These are phyloP conservation scores for Nerophis ophidion DNA, from an alignment of 2,113 vertebrate genomes.

Conservation along the genomic window DNA sequence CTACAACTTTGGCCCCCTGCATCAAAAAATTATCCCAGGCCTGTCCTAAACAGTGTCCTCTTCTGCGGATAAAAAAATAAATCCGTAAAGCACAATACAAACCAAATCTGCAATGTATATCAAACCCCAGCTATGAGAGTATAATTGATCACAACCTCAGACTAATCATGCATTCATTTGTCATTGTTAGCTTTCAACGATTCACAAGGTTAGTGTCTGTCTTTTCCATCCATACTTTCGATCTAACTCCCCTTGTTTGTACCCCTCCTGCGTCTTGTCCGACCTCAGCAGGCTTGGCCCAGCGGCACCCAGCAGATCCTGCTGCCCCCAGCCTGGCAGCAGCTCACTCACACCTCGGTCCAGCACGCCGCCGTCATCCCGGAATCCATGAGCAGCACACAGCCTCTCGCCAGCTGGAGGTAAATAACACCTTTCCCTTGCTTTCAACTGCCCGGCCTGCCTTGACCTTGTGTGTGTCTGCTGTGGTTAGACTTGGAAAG, in stretches of 20 bases:
- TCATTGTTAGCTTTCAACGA: neutral
- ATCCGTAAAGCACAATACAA: slow-evolving; percentile 23
- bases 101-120: slow-evolving; percentile 18
- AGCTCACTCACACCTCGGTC: slow-evolving; percentile 96
- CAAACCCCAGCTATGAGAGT: slow-evolving; percentile 21
- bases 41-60: too few relatives aligned
- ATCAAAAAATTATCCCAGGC: too few relatives aligned
- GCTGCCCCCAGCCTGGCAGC: slow-evolving; percentile 95
- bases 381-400: slow-evolving; percentile 87
- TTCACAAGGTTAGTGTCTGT: slow-evolving; percentile 1
- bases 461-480: slow-evolving; percentile 9
- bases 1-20: too few relatives aligned
- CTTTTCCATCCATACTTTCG: slow-evolving; percentile 12
- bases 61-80: too few relatives aligned
- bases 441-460: neutral
- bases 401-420: slow-evolving; percentile 95
- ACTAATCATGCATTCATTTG: slow-evolving; percentile 2
- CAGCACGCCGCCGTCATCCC: slow-evolving; percentile 93
- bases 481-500: neutral
- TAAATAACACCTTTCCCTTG: slow-evolving; percentile 52
- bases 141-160: slow-evolving; percentile 28
- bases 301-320: slow-evolving; percentile 96
- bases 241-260: slow-evolving; percentile 3
- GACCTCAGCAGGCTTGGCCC: slow-evolving; percentile 90
- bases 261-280: slow-evolving; percentile 12